Conservation (phyloP, 2,113 vertebrate genomes). For the Carlito syrichta region DNA sequence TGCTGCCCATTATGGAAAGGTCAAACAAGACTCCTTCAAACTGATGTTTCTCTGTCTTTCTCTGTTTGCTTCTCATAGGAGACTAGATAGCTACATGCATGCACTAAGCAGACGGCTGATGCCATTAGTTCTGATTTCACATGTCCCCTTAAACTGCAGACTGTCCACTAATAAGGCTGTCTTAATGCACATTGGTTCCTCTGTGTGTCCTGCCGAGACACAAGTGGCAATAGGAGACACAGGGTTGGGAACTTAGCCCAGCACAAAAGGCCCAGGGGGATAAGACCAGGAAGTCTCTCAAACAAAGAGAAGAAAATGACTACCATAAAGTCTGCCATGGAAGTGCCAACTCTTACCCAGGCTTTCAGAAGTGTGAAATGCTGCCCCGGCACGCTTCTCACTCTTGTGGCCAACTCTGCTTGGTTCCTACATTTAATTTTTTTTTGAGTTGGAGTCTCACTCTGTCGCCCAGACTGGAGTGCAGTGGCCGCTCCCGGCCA, state of each 20-base stretch:
- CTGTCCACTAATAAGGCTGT: not conserved
- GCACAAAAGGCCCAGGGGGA: not conserved
- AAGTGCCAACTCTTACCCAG: no score
- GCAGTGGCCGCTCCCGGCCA: no score
- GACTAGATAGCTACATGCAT: not conserved
- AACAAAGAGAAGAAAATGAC: not conserved
- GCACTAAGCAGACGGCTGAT: not conserved
- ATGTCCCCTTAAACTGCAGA: not conserved
- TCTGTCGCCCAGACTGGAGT: no score
- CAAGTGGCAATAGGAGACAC: not conserved
- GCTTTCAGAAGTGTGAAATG: accelerated
- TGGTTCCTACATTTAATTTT: not conserved
- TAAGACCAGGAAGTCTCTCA: not conserved
- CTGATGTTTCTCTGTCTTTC: not conserved
- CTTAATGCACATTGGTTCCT: not conserved
- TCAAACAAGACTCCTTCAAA: not conserved
- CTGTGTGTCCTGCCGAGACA: not conserved
- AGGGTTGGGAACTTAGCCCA: not conserved
- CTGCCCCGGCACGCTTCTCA: not conserved
- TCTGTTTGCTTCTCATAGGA: not conserved
- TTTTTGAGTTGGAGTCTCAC: no score
- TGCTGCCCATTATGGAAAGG: no score
- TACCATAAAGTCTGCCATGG: not conserved
- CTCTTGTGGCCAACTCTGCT: not conserved
- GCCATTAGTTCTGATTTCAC: not conserved